Base-by-base conservation (phyloP, 2,888 invertebrate genomes). In the Cancer borealis region DNA sequence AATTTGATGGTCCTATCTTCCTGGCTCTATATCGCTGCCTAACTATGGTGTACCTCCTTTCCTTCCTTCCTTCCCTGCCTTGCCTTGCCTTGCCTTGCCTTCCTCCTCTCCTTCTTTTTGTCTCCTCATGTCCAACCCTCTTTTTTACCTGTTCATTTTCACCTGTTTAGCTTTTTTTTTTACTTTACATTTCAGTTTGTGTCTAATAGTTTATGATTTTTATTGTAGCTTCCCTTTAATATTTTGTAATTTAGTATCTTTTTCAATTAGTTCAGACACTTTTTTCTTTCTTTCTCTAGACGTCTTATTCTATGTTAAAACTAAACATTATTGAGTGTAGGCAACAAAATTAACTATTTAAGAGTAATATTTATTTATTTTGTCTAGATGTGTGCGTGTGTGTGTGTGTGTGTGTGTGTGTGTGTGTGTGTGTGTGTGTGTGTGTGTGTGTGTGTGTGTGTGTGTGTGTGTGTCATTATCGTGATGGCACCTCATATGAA, bases 381-480 rank as follows among this genome's bases (percentile, higher is more conserved):
- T 0, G 2, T 39, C 39, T 39, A 54, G 8, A 54, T 3, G 8
- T 12, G n/a, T 66, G n/a, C n/a, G n/a, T 66, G n/a, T 66, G n/a
- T 66, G n/a, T 66, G n/a, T 66, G n/a, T 66, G n/a, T 66, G n/a
- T 66, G n/a, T 66, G n/a, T 66, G n/a, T 66, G n/a, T 66, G n/a
- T 66, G n/a, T 66, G n/a, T 66, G n/a, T 66, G n/a, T 66, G n/a
- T 66, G n/a, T 66, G n/a, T 66, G n/a, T 66, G n/a, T 66, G n/a
- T 66, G n/a, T 66, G n/a, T 66, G n/a, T 66, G n/a, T 66, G n/a
- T 66, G n/a, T 66, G n/a, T 66, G 3, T 66, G n/a, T 66, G n/a
- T n/a, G n/a, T 66, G n/a, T n/a, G 6, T 66, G 3, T 6, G 21
- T 66, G 6, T 66, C 66, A 66, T 66, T 66, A 54, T 17, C 54